Base-by-base conservation (phyloP, 1,140 invertebrate genomes). In the Ganaspis sp. region DNA sequence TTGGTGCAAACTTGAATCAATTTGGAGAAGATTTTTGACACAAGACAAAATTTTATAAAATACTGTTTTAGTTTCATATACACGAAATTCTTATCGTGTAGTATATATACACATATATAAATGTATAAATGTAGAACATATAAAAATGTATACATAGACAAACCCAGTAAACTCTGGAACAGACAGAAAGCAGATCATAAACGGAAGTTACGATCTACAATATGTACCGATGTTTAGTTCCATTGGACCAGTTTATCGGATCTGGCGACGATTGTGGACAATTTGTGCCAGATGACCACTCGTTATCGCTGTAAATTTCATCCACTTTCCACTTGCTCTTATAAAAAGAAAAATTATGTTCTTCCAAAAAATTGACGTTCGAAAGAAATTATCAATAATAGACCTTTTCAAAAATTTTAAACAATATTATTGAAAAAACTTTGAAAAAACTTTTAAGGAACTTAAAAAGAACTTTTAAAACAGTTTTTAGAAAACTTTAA, bases 261-360 rank as follows among this genome's bases (percentile, higher is more conserved):
- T 85, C 76, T 79, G 70, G 72, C 83, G 70, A 71, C 69, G 74
- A 72, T 54, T 69, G 40, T 40, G 37, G 21, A 2, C 9, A 17
- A 19, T 23, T 17, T 29, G 0, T 45, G 34, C 19, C 29, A 53
- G 29, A 42, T 26, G 8, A 78, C 23, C 69, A 58, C 38, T 74
- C 58, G 83, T 83, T 81, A 73, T 79, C 45, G 72, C 70, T 79
- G 81, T 76, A 84, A 85, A 85, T 85, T 85, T 75, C 75, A 73
- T 58, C 73, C 54, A 58, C 69, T 75, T 29, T 76, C 74, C 70
- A 58, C 40, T 12, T 64, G 5, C 26, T n/a, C 1, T 29, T n/a
- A 49, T n/a, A 49, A 49, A 49, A 26, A 29, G 12, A 12, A 12
- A 21, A 9, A 58, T 58, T 26, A 34, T 64, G 6, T 0, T 29